Percentiles rank a stretch among this genome's conserved stretches.
phyloP scores from a whole-genome alignment of 2,113 vertebrate species.

The Antechinus flavipes region DNA sequence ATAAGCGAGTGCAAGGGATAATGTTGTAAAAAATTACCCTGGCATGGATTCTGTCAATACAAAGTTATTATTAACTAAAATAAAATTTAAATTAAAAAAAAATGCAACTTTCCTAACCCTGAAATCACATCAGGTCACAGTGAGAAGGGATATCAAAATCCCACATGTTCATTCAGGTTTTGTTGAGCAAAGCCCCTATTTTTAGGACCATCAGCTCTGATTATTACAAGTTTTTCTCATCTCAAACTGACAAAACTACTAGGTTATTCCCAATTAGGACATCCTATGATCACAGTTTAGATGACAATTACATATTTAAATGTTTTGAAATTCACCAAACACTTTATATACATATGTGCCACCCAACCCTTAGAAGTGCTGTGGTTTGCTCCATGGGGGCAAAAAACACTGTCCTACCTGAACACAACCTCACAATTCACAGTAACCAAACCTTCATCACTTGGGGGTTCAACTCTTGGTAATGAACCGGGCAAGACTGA shows the following conservation, averaged over 20 bases:
- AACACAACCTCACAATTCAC: background rate
- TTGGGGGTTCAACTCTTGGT: background rate
- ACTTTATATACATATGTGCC: background rate
- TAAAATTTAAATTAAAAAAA: no score
- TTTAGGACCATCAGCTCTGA: background rate
- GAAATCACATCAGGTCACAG: constrained; percentile 1
- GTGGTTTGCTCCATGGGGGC: background rate
- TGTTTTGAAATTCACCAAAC: background rate
- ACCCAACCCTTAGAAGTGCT: background rate
- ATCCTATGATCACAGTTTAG: background rate
- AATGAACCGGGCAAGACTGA: background rate
- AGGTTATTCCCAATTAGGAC: background rate
- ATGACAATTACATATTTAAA: background rate
- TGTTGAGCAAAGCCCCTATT: background rate
- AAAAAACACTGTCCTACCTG: background rate
- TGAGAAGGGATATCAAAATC: background rate
- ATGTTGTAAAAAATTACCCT: no score
- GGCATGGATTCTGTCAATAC: no score
- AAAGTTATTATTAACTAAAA: no score
- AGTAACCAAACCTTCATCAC: background rate
- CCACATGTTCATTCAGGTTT: background rate
- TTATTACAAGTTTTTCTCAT: background rate
- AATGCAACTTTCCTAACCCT: background rate
- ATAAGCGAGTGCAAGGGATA: no score
- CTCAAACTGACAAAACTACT: background rate